A percentile compares a stretch with the other conserved stretches of the same genome.
phyloP scores from a whole-genome alignment of 2,888 invertebrate genomes.

The Hoplodrina blanda region DNA sequence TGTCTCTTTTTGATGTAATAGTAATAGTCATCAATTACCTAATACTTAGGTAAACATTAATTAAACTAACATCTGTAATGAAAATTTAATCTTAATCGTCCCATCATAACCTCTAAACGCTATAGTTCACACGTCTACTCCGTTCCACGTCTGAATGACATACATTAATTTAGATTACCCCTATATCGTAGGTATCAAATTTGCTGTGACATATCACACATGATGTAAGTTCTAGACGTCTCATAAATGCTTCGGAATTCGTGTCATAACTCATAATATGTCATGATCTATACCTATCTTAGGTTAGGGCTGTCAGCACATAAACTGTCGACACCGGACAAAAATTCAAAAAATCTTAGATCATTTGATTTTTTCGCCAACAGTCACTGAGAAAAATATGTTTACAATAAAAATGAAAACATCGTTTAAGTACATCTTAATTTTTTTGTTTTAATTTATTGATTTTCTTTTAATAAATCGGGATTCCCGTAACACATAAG shows the following conservation, averaged over 20 bases:
- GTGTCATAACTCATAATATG: slow-evolving; percentile 7
- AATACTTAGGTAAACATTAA: neutral
- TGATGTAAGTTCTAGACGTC: slow-evolving; percentile 2
- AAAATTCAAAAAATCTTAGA: too few species aligned
- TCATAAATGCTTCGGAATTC: slow-evolving; percentile 42
- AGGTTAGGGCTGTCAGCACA: too few species aligned
- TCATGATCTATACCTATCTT: neutral
- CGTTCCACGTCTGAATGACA: slow-evolving; percentile 3
- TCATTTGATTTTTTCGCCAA: too few species aligned
- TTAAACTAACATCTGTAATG: slow-evolving; percentile 6
- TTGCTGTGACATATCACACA: slow-evolving; percentile 16
- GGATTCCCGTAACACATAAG: too few species aligned
- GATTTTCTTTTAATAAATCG: too few species aligned
- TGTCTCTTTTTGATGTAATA: too few species aligned
- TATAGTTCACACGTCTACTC: slow-evolving; percentile 12
- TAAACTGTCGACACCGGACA: too few species aligned
- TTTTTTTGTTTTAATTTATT: too few species aligned
- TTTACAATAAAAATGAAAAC: too few species aligned
- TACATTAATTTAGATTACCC: slow-evolving; percentile 47
- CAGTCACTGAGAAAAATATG: too few species aligned
- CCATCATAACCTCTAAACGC: neutral
- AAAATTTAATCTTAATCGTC: slow-evolving; percentile 26
- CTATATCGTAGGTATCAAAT: slow-evolving; percentile 24
- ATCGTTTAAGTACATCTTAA: too few species aligned
- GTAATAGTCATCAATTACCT: too few species aligned